Percentiles rank a stretch among this genome's conserved stretches.
Conservation (phyloP, 2,888 invertebrate species). For the Trypoxylon attenuatum region DNA sequence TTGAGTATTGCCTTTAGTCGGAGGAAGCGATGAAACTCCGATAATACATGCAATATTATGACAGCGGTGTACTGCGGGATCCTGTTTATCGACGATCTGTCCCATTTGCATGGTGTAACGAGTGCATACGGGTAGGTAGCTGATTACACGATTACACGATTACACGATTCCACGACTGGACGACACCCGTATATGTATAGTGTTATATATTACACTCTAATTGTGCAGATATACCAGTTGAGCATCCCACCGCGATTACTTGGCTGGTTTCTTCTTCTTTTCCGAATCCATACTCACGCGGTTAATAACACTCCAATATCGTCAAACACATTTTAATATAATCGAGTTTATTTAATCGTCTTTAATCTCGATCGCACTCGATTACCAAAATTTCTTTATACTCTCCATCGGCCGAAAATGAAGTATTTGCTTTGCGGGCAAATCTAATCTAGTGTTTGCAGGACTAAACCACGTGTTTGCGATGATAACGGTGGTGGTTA, state of each 20-base stretch:
- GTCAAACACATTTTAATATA: no score
- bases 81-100: conserved; percentile 51
- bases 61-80: conserved; percentile 35
- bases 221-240: no score
- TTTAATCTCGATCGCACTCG: no score
- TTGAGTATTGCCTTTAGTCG: no score
- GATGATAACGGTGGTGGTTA: conserved; percentile 37
- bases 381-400: no score
- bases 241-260: no score
- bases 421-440: conserved; percentile 9
- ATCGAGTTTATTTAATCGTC: no score
- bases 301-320: no score
- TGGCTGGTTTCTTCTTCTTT: no score
- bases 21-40: conserved; percentile 38
- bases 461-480: conserved; percentile 33
- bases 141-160: conserved; percentile 24
- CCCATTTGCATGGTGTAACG: conserved; percentile 42
- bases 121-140: conserved; percentile 11
- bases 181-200: conserved; percentile 12
- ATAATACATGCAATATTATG: conserved; percentile 56
- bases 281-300: no score
- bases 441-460: conserved; percentile 43
- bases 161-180: neutral
- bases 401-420: neutral
- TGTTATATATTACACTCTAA: conserved; percentile 23